Conservation (phyloP, 2,888 invertebrate genomes). For the Leucoma salicis region DNA sequence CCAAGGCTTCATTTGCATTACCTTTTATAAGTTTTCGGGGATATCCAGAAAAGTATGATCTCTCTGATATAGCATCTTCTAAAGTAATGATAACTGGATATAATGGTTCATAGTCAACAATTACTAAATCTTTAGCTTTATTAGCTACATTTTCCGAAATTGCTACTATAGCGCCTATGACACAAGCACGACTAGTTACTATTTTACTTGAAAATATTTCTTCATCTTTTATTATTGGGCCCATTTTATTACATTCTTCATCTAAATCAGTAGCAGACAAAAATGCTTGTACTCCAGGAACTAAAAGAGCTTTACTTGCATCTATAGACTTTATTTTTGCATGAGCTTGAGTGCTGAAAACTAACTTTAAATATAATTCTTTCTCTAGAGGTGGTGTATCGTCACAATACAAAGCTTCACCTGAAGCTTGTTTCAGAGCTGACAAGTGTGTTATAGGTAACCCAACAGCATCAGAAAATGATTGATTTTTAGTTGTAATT, state of each 20-base stretch:
- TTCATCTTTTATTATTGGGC: constrained; percentile 90
- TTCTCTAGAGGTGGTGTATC: constrained; percentile 89
- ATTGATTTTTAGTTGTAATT: constrained; percentile 64
- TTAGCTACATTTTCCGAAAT: constrained; percentile 89
- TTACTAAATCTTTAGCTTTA: constrained; percentile 88
- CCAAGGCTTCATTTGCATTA: constrained; percentile 85
- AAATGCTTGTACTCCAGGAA: constrained; percentile 91
- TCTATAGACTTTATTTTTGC: constrained; percentile 90
- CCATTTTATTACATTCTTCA: constrained; percentile 84
- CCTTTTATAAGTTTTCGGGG: constrained; percentile 84
- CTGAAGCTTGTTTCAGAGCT: constrained; percentile 93
- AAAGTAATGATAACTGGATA: constrained; percentile 90
- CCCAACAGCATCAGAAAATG: constrained; percentile 87
- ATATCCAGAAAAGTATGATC: constrained; percentile 84
- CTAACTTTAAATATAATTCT: constrained; percentile 90
- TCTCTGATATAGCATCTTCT: constrained; percentile 90
- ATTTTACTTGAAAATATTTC: constrained; percentile 88
- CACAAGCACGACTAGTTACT: constrained; percentile 90
- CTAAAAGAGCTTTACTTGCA: constrained; percentile 85
- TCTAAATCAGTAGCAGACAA: constrained; percentile 89
- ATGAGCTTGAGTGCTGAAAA: constrained; percentile 89
- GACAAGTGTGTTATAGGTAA: constrained; percentile 90
- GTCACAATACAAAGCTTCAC: constrained; percentile 95
- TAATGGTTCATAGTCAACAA: constrained; percentile 89
- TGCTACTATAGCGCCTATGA: constrained; percentile 90